Conservation (phyloP, 2,888 invertebrate genomes). For the Lasioglossum leucozonium region DNA sequence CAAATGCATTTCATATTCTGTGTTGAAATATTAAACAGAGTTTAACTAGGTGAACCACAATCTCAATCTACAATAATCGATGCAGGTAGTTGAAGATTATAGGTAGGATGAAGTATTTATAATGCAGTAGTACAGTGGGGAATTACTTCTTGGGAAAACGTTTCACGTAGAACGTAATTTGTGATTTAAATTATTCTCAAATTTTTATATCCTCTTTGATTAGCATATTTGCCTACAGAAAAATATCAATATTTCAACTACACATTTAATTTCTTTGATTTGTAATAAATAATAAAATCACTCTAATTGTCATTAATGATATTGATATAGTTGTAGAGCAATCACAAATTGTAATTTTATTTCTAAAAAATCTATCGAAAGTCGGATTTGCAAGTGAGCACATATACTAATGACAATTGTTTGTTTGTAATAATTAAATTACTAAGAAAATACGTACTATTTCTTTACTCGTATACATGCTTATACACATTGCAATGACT, state of each 20-base stretch:
- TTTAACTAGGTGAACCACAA: neutral
- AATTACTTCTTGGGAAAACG: neutral
- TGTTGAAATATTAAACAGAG: neutral
- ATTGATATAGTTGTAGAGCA: no score
- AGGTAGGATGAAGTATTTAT: neutral
- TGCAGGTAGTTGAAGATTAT: no score
- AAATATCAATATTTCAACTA: no score
- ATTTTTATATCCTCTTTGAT: neutral
- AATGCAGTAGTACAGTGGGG: neutral
- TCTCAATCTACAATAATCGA: neutral
- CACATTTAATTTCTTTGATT: neutral
- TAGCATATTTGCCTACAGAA: neutral
- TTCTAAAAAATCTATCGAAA: no score
- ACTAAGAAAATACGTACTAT: neutral
- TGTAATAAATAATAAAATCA: no score
- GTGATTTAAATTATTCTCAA: neutral
- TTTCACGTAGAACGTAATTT: no score
- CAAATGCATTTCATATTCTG: neutral
- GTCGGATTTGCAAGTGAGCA: no score
- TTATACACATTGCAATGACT: neutral
- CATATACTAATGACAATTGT: neutral
- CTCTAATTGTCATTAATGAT: no score
- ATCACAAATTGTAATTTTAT: no score
- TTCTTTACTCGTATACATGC: neutral
- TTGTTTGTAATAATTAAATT: neutral